Base-by-base conservation (phyloP, 2,888 invertebrate genomes). In the Pollenia labialis region DNA sequence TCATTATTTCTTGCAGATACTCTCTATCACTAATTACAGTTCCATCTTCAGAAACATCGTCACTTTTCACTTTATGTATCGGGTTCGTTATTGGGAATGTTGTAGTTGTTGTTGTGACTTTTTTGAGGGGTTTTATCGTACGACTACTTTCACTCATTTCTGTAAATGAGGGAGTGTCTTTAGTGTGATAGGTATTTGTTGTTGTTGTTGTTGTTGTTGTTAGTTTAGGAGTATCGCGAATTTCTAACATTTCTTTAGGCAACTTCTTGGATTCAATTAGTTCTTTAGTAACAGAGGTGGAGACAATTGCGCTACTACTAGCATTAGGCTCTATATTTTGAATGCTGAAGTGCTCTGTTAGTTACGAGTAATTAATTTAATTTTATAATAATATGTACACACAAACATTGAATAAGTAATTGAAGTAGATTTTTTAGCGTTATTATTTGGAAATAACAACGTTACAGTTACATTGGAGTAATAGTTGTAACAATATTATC, bases 91-190 rank as follows among this genome's bases (percentile, higher is more conserved):
- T 46, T 9, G 64, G 54, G 16, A 16, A 2, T 40, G n/a, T 50
- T 10, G 48, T 58, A 48, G 42, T 54, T 79, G 52, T 48, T 50
- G 54, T 60, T 75, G 50, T 18, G 11, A 54, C 50, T 32, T n/a
- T 54, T 46, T 11, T 42, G 46, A 58, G 46, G 8, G 60, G 54
- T 69, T n/a, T 66, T 54, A 23, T 80, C 82, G 88, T 90, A 89
- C 88, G 92, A 92, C 92, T 91, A 92, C 92, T 92, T 90, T 89
- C 88, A 90, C 92, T 91, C 92, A 92, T 92, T 92, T 92, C 92
- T 90, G 90, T 89, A 92, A 92, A 92, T 92, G 92, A 92, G 92
- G 91, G 90, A 92, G 92, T 92, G 92, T 92, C 92, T 88, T 87
- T 90, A 91, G 90, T 89, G 88, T 89, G 16, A 23, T 11, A 88